Conservation (phyloP, 53 echinoderm and acorn worm species). For the Patiria pectinifera region DNA sequence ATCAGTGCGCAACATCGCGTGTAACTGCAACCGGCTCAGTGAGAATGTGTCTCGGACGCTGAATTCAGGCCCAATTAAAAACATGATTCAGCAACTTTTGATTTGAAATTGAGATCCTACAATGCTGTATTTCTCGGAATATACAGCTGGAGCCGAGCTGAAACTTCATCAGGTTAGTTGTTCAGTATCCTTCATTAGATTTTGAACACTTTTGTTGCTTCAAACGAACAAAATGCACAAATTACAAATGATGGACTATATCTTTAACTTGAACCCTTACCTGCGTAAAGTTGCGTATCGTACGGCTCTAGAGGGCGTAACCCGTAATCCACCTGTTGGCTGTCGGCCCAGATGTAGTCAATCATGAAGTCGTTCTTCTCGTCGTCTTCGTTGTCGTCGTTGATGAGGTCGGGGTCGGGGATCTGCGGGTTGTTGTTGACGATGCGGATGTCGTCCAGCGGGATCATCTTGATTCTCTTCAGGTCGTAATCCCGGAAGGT, state of each 20-base stretch:
- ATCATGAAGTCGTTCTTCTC: constrained; percentile 52
- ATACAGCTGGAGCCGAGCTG: no score
- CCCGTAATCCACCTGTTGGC: constrained; percentile 54
- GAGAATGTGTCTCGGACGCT: no score
- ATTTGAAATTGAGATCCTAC: background rate
- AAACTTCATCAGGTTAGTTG: no score
- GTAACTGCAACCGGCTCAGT: no score
- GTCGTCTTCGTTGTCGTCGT: constrained; percentile 57
- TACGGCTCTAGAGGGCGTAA: constrained; percentile 31
- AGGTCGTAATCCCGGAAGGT: constrained; percentile 52
- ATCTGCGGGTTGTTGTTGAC: constrained; percentile 53
- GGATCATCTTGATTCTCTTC: constrained; percentile 41
- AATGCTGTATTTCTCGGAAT: no score
- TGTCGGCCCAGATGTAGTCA: constrained; percentile 65
- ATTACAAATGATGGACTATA: no score
- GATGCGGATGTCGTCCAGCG: constrained; percentile 51
- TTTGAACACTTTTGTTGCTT: no score
- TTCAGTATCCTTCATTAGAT: no score
- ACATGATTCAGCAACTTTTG: no score
- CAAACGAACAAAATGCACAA: no score
- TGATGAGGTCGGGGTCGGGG: constrained; percentile 53
- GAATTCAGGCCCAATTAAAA: no score
- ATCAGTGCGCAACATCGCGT: no score
- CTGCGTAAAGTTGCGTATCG: constrained; percentile 45
- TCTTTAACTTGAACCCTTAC: background rate